These are phyloP conservation scores for Dasypolia templi DNA, from an alignment of 2,888 invertebrate species.

Conservation along the genomic window DNA sequence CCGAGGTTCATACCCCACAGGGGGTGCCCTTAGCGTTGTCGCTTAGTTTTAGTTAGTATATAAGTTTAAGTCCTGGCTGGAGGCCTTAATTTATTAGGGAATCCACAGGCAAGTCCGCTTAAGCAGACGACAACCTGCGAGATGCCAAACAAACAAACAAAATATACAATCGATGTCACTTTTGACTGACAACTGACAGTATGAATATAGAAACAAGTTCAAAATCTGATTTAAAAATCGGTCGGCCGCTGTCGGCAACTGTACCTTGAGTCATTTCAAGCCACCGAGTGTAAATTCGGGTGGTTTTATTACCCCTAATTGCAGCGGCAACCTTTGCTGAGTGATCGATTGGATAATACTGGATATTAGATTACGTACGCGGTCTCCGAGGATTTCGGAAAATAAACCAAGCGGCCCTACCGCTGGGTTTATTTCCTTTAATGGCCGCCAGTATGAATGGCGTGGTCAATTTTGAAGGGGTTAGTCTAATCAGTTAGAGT, in stretches of 20 bases:
- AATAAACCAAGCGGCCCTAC: conserved; percentile 16
- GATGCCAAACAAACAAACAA: no score
- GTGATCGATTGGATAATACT: conserved; percentile 54
- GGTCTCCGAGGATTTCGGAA: conserved; percentile 32
- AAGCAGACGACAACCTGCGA: no score
- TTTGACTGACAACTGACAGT: background rate
- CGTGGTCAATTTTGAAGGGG: background rate
- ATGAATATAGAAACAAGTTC: background rate
- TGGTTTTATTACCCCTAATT: conserved; percentile 69
- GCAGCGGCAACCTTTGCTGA: conserved; percentile 58
- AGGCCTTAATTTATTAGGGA: no score
- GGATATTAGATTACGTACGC: conserved; percentile 41
- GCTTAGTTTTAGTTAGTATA: no score
- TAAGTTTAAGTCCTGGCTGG: no score
- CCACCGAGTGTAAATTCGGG: conserved; percentile 58
- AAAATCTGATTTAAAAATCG: background rate
- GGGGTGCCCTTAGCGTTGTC: no score
- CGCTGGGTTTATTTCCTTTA: no score
- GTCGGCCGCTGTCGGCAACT: conserved; percentile 14
- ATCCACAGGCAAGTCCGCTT: no score
- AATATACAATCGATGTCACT: no score
- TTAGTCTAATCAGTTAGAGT: conserved; percentile 5
- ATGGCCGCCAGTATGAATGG: background rate
- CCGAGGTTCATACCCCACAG: no score
- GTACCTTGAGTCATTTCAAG: conserved; percentile 55